phyloP scores from a whole-genome alignment of 2,888 invertebrate genomes.

The Patella ulyssiponensis region DNA sequence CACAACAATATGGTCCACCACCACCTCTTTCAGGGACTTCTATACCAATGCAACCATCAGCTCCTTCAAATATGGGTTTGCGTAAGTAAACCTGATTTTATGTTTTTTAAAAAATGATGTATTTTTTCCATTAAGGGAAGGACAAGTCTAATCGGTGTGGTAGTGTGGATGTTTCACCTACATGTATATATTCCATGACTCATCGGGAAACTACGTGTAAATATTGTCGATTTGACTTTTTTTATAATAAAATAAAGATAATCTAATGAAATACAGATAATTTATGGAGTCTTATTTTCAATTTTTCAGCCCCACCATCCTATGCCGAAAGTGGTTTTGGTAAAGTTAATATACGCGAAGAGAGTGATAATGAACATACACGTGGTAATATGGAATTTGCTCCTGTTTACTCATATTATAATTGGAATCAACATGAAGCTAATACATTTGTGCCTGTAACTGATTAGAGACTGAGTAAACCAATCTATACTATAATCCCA shows the following conservation, averaged over 20 bases:
- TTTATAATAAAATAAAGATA: no score
- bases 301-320: slow-evolving; percentile 52
- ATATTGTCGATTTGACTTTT: no score
- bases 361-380: slow-evolving; percentile 62
- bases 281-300: background rate
- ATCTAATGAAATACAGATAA: no score
- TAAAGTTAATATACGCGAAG: slow-evolving; percentile 51
- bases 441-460: background rate
- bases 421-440: slow-evolving; percentile 37
- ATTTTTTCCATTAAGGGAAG: no score
- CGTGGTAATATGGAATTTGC: slow-evolving; percentile 56
- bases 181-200: no score
- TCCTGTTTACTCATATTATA: slow-evolving; percentile 63
- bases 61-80: background rate
- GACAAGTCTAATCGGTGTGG: no score
- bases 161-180: no score
- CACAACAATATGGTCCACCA: slow-evolving; percentile 37
- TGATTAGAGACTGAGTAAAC: no score
- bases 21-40: background rate
- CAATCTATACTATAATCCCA: no score
- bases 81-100: background rate
- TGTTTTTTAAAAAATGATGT: no score
- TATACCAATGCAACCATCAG: background rate
- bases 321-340: slow-evolving; percentile 62
- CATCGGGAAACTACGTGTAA: no score